Evolutionary conservation across 1,140 invertebrate species (phyloP).

Genomic region (Colletes gigas): DNA sequence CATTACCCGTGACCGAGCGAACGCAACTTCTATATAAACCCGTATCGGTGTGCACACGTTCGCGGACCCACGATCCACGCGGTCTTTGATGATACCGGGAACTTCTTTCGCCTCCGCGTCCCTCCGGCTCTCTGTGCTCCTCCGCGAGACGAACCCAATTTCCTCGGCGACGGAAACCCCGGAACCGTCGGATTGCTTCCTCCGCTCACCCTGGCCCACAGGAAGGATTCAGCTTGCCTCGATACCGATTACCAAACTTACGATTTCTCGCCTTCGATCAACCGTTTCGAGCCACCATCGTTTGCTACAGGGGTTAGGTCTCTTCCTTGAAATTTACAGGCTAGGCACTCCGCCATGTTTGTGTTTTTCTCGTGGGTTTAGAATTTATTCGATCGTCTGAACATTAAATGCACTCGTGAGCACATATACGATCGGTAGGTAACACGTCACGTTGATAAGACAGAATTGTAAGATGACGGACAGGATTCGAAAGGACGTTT

Average conservation of each 20-base stretch:
- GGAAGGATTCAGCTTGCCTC: conserved; percentile 64
- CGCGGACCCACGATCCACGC: conserved; percentile 54
- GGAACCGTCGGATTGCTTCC: conserved; percentile 51
- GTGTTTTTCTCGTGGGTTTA: too few relatives aligned
- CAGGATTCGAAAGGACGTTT: too few relatives aligned
- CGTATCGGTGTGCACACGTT: conserved; percentile 56
- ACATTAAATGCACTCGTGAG: too few relatives aligned
- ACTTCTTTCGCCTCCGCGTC: conserved; percentile 72
- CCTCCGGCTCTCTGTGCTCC: conserved; percentile 16
- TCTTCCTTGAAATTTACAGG: too few relatives aligned
- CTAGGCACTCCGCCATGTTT: too few relatives aligned
- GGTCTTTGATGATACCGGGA: conserved; percentile 74
- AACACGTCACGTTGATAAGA: too few relatives aligned
- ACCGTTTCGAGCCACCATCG: too few relatives aligned
- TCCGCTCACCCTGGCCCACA: conserved; percentile 51
- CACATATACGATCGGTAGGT: too few relatives aligned
- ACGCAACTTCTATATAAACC: conserved; percentile 77
- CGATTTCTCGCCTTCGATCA: background rate
- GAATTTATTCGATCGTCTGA: too few relatives aligned
- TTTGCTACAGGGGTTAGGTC: too few relatives aligned
- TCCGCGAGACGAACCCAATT: conserved; percentile 70
- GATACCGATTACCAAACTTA: conserved; percentile 41
- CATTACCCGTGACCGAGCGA: conserved; percentile 90
- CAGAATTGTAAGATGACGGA: too few relatives aligned
- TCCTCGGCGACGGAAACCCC: conserved; percentile 57